Base-by-base conservation (phyloP, 2,113 vertebrate genomes). In the Zingel zingel region DNA sequence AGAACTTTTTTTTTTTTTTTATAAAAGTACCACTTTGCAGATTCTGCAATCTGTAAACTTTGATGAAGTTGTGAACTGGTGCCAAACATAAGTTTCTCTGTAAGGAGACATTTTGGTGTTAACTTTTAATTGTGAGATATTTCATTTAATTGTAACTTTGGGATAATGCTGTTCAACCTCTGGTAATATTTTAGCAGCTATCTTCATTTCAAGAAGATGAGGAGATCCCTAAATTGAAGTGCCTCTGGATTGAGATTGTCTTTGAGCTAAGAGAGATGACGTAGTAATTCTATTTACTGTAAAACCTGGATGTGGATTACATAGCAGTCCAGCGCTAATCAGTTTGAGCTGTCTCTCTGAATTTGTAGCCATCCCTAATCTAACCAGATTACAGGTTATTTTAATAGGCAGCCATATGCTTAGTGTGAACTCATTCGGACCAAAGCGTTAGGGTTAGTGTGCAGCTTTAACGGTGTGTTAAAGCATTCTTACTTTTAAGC, bases 341-440 rank as follows among this genome's bases (percentile, higher is more conserved):
- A 73, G 9, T 27, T 51, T 72, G 47, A 88, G 73, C 73, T 58
- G 45, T 25, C 39, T 58, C 53, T 80, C 67, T 77, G 12, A 73
- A 78, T 82, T 69, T 79, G 23, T n/a, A 64, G 25, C 14, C 21
- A 43, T 53, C 39, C 48, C 33, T 87, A 88, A 90, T 91, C 81
- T 61, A 23, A 33, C 36, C 68, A 71, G 86, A 86, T 93, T 92
- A 73, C 18, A 84, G 54, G 19, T 56, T 79, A 58, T 77, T 65
- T 74, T 71, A 74, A 78, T 57, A 77, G 57, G 43, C 61, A 79
- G 62, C 77, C 71, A 74, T 79, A 81, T 74, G 76, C 51, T 75
- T 19, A 47, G 19, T 23, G 27, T 65, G 21, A 76, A 56, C 30
- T 74, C 25, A 72, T 68, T 51, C 25, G 57, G 76, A 50, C 9